Percentiles rank a stretch among this genome's conserved stretches.
Evolutionary conservation across 2,113 vertebrate genomes (phyloP).

Genomic region (Nothocercus nigrocapillus): DNA sequence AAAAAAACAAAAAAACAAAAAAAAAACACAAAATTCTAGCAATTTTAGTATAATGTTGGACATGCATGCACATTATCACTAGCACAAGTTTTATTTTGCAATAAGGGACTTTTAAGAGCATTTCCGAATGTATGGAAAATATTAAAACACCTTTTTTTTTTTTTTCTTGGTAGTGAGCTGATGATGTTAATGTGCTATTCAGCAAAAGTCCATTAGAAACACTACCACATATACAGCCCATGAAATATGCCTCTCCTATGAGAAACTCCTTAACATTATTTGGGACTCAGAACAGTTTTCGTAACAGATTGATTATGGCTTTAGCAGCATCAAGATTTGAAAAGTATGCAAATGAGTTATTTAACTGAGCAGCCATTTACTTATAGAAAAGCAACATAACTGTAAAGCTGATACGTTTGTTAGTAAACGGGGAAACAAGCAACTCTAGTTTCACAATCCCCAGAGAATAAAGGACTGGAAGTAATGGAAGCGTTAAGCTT

Average conservation of each 20-base stretch:
- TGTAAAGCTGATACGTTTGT: conserved; percentile 52
- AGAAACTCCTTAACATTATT: conserved; percentile 33
- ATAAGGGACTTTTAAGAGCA: not conserved
- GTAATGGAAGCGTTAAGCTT: conserved; percentile 9
- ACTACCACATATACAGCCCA: not conserved
- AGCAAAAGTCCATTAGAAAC: not conserved
- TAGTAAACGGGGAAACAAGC: conserved; percentile 58
- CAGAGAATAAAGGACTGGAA: not conserved
- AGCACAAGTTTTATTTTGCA: not conserved
- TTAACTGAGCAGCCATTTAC: conserved; percentile 57
- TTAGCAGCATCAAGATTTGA: conserved; percentile 57
- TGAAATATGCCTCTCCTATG: conserved; percentile 8
- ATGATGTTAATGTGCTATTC: not conserved
- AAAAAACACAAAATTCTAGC: not conserved
- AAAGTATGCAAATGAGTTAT: conserved; percentile 69
- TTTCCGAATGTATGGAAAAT: not conserved
- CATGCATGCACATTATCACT: not conserved
- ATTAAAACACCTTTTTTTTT: not conserved
- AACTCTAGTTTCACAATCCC: not conserved
- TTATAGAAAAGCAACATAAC: conserved; percentile 43
- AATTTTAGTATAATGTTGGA: not conserved
- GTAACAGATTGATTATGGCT: conserved; percentile 56
- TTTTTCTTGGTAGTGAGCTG: not conserved
- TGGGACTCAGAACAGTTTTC: conserved; percentile 42
- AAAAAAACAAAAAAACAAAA: too few relatives aligned